Base-by-base conservation (phyloP, 1,140 invertebrate species). In the Macrosteles quadrilineatus region DNA sequence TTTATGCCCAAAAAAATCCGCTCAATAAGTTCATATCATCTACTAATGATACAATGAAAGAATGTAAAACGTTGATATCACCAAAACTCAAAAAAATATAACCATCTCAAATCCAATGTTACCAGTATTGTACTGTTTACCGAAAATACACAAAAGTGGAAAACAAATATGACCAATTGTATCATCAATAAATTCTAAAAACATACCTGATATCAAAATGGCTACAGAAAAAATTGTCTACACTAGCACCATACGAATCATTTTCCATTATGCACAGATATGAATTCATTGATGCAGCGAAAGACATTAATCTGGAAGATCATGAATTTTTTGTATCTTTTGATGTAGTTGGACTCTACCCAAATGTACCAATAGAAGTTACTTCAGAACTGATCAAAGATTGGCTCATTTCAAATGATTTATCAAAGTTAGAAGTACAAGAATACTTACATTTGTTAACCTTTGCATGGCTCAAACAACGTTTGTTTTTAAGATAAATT, bases 11-110 rank as follows among this genome's bases (percentile, higher is more conserved):
- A 65, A 36, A 36, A 65, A 65, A 65, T 36, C 63, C 63, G 3
- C 40, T 65, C 31, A 65, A 19, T 36, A 65, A 65, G 40, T 36
- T 65, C 30, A 65, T 65, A 4, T 36, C 30, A 12, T 11, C 31
- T 4, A 27, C 63, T 32, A 65, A 25, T 6, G 36, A 65, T 17
- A 43, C 36, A 11, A 9, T 43, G 17, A 43, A 43, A 43, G 36
- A 43, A 43, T 43, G 36, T 17, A 43, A 43, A 17, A 43, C 17
- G 17, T 43, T 43, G 17, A 11, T 43, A 43, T 11, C 36, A 11
- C 9, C 36, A 43, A 43, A 43, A 43, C 36, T 43, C 9, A 43
- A 43, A 43, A 43, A 43, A 43, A 43, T 17, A n/a, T n/a, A n/a
- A 43, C 9, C 17, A 11, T 11, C 17, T 43, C 36, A 43, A 43